Base-by-base conservation (phyloP, 2,888 invertebrate species). In the Yponomeuta evonymella region DNA sequence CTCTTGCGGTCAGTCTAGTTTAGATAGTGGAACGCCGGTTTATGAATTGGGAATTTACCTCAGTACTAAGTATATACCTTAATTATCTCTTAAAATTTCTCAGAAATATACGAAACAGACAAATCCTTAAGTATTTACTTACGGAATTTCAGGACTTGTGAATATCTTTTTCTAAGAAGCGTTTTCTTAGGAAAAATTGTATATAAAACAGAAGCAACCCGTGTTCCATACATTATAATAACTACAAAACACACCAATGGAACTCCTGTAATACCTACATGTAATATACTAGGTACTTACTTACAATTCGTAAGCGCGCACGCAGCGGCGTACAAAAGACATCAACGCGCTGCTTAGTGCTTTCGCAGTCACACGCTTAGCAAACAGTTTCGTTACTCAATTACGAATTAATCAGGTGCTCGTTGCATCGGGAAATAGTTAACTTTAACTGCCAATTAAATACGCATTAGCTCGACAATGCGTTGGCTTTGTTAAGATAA, bases 321-420 rank as follows among this genome's bases (percentile, higher is more conserved):
- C 36, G 36, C 62, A 58, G 12, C n/a, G 23, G 15, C 43, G 36
- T 71, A 69, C 62, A 70, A 73, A 72, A 72, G 74, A 74, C 72
- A 71, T 74, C 72, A 74, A 74, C 72, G 74, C 58, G 74, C 48
- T 15, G 15, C 11, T 36, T 43, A 29, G 67, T 70, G 2, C 30
- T 68, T 68, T 48, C 51, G 62, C 63, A 29, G 30, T 30, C 65
- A 33, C 65, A 30, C 33, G 65, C 33, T 33, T 65, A 65, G 12
- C 30, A 65, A 29, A 65, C 29, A 29, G 65, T 65, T 65, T 64
- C 67, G 67, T 67, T 67, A 67, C 33, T 67, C 43, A 36, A n/a
- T 12, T 67, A 43, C n/a, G 9, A 43, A 8, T 58, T 71, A 70
- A 70, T 70, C 64, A 70, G 15, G 29, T 43, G 36, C 23, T 43